phyloP scores from a whole-genome alignment of 1,140 invertebrate genomes.

The Episyrphus balteatus region DNA sequence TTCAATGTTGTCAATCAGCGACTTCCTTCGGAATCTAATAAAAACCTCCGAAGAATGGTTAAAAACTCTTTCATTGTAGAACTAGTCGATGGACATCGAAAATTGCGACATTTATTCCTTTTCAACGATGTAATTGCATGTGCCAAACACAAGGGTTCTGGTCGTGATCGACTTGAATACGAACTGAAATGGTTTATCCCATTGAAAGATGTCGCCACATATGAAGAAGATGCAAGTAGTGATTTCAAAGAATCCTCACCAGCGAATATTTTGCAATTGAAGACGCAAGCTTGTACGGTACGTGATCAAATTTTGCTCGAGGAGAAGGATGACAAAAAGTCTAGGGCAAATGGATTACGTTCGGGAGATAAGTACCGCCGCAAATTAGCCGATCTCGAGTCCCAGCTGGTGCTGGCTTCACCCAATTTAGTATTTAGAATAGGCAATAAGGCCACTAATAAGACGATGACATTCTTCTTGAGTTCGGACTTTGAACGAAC shows the following conservation, averaged over 20 bases:
- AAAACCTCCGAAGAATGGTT: slow-evolving; percentile 66
- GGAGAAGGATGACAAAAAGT: slow-evolving; percentile 53
- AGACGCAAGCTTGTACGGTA: slow-evolving; percentile 75
- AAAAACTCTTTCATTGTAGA: slow-evolving; percentile 94
- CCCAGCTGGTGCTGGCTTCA: slow-evolving; percentile 76
- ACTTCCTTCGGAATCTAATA: slow-evolving; percentile 28
- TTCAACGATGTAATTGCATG: slow-evolving; percentile 93
- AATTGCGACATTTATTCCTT: slow-evolving; percentile 83
- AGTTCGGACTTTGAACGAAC: slow-evolving; percentile 87
- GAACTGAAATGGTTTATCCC: slow-evolving; percentile 89
- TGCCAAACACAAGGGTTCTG: slow-evolving; percentile 84
- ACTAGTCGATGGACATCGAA: slow-evolving; percentile 73
- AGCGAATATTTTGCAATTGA: slow-evolving; percentile 70
- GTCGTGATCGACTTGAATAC: slow-evolving; percentile 79
- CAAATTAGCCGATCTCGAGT: slow-evolving; percentile 79
- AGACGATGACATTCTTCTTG: slow-evolving; percentile 75
- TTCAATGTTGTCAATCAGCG: slow-evolving; percentile 66
- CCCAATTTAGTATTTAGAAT: slow-evolving; percentile 77
- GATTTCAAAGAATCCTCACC: slow-evolving; percentile 56
- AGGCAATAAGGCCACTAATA: slow-evolving; percentile 48
- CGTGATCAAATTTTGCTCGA: slow-evolving; percentile 72
- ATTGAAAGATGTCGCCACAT: slow-evolving; percentile 51
- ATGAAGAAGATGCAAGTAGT: slow-evolving; percentile 50
- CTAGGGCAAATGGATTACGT: slow-evolving; percentile 49
- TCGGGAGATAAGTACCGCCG: slow-evolving; percentile 77